These are phyloP conservation scores for Platycercus adscitus DNA, from an alignment of 2,113 vertebrate species.

Conservation along the genomic window DNA sequence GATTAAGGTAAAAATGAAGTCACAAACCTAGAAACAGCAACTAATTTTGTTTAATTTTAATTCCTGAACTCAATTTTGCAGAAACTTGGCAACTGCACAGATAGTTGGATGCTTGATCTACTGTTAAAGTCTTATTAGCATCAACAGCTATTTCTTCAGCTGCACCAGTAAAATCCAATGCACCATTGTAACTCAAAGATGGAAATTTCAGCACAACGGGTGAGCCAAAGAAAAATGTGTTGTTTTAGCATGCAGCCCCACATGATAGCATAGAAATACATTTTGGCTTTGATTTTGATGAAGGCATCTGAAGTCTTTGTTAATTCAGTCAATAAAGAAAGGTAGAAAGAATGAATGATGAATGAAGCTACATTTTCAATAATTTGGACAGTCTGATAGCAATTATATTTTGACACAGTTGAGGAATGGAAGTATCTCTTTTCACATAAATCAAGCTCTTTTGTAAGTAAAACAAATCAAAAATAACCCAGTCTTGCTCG, in stretches of 20 bases:
- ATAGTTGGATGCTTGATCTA: neutral
- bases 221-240: neutral
- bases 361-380: neutral
- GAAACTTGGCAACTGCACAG: neutral
- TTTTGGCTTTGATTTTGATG: neutral
- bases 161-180: neutral
- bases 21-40: neutral
- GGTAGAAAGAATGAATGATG: neutral
- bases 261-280: neutral
- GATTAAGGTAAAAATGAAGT: neutral
- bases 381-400: neutral
- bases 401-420: neutral
- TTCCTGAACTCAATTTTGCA: neutral
- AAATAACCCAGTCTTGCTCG: neutral
- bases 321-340: neutral
- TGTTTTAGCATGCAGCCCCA: fast-evolving
- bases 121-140: neutral
- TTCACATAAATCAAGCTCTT: neutral
- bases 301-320: neutral
- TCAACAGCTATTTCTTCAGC: neutral
- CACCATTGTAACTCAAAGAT: neutral
- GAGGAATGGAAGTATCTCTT: neutral
- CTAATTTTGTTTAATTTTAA: neutral
- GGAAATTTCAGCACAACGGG: neutral
- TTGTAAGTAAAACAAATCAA: neutral